A percentile compares a stretch with the other conserved stretches of the same genome.
Conservation (phyloP, 2,113 vertebrate species). For the Setophaga kirtlandii region DNA sequence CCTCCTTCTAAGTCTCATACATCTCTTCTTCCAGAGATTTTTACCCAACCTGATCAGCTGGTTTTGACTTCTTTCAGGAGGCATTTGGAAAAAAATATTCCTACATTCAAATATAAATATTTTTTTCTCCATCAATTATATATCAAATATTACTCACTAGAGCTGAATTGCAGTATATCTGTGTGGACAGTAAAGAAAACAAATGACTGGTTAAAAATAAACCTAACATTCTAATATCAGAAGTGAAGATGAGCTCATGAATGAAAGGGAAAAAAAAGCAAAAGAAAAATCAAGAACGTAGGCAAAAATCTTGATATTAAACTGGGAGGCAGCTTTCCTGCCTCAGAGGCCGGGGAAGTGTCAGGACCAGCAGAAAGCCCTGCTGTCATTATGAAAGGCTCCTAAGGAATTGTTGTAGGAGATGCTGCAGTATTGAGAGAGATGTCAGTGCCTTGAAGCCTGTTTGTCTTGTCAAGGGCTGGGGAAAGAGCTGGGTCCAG, state of each 20-base stretch:
- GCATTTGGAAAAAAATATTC: not conserved
- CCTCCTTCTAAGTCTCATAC: slow-evolving; percentile 24
- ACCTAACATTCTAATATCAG: not conserved
- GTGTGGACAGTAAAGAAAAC: not conserved
- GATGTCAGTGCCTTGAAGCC: not conserved
- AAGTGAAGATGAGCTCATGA: not conserved
- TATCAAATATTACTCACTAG: slow-evolving; percentile 35
- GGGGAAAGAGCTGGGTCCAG: not conserved
- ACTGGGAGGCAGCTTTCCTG: not conserved
- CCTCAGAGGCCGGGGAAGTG: not conserved
- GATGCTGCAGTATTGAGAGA: not conserved
- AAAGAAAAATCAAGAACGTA: not conserved
- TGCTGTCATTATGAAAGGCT: not conserved
- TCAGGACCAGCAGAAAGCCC: not conserved
- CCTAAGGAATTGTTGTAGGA: not conserved
- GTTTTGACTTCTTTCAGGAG: slow-evolving; percentile 10
- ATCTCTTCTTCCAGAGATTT: slow-evolving; percentile 30
- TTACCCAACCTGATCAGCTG: slow-evolving; percentile 16
- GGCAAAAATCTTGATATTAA: not conserved
- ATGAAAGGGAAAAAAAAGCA: not conserved
- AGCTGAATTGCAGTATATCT: slow-evolving; percentile 40
- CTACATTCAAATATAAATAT: slow-evolving; percentile 19
- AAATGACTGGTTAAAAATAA: slow-evolving; percentile 52
- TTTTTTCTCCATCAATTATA: slow-evolving; percentile 40
- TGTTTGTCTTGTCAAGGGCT: not conserved